Conservation (phyloP, 2,797 vertebrate species). For the Anguilla pacifica region DNA sequence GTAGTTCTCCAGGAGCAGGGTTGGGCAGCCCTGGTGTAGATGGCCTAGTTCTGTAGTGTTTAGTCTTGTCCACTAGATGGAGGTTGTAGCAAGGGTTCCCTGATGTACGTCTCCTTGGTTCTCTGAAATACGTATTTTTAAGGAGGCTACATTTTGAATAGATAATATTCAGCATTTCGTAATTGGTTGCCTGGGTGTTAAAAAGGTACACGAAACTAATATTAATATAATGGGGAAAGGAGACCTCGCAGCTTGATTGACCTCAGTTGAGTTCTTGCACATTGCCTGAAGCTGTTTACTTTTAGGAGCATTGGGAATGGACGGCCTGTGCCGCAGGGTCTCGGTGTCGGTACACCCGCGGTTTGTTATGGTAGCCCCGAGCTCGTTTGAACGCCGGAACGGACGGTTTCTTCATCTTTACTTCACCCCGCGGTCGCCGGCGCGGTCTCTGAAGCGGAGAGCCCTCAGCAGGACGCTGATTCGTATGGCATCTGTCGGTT, state of each 20-base stretch:
- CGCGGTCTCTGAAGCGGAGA: background rate
- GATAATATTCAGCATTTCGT: background rate
- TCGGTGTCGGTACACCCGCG: background rate
- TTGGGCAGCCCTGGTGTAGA: background rate
- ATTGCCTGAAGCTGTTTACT: background rate
- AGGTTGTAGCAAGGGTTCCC: background rate
- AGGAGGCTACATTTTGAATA: background rate
- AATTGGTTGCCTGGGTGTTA: background rate
- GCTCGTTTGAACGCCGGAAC: background rate
- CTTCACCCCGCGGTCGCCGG: background rate
- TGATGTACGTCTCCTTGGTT: background rate
- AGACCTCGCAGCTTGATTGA: background rate
- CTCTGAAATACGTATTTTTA: background rate
- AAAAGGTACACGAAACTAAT: background rate
- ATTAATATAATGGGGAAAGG: background rate
- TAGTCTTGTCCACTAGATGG: background rate
- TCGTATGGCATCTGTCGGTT: background rate
- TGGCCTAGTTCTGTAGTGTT: background rate
- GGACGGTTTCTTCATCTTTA: background rate
- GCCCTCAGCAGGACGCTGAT: background rate
- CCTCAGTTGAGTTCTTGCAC: background rate
- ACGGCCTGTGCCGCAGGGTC: background rate
- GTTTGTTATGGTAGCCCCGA: background rate
- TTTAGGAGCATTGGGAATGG: background rate
- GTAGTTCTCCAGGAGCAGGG: background rate